Conservation (phyloP, 2,888 invertebrate species). For the Byasa hedistus region DNA sequence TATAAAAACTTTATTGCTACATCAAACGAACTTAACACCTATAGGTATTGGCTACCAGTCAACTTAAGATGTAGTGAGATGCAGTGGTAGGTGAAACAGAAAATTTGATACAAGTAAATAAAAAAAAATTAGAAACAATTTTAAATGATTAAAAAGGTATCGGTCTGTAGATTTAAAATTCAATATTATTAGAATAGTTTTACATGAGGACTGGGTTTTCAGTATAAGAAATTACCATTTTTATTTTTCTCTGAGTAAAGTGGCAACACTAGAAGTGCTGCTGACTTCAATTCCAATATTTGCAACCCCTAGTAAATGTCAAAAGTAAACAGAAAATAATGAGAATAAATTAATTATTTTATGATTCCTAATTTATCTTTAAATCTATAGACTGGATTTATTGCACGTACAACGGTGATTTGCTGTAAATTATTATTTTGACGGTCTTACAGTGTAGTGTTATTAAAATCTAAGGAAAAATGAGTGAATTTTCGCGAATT, state of each 20-base stretch:
- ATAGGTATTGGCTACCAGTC: no score
- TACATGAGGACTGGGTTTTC: neutral
- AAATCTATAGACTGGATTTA: constrained; percentile 46
- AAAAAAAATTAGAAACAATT: no score
- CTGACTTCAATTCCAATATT: constrained; percentile 52
- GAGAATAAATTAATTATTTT: constrained; percentile 45
- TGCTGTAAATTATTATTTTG: constrained; percentile 45
- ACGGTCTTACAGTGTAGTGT: constrained; percentile 21
- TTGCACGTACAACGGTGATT: constrained; percentile 36
- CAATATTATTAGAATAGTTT: neutral
- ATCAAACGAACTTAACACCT: no score
- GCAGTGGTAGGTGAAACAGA: no score
- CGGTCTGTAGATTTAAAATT: no score
- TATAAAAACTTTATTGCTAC: no score
- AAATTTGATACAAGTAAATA: no score
- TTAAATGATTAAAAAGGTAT: no score
- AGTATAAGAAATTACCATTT: neutral
- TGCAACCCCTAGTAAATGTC: constrained; percentile 64
- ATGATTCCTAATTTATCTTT: constrained; percentile 47
- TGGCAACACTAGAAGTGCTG: constrained; percentile 29
- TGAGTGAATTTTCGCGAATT: constrained; percentile 56
- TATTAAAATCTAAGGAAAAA: constrained; percentile 43
- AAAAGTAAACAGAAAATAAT: constrained; percentile 70
- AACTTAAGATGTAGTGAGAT: no score
- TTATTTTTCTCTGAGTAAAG: neutral